Percentiles rank a stretch among this genome's conserved stretches.
Conservation (phyloP, 1,140 invertebrate species). For the Aphelinus atriplicis region DNA sequence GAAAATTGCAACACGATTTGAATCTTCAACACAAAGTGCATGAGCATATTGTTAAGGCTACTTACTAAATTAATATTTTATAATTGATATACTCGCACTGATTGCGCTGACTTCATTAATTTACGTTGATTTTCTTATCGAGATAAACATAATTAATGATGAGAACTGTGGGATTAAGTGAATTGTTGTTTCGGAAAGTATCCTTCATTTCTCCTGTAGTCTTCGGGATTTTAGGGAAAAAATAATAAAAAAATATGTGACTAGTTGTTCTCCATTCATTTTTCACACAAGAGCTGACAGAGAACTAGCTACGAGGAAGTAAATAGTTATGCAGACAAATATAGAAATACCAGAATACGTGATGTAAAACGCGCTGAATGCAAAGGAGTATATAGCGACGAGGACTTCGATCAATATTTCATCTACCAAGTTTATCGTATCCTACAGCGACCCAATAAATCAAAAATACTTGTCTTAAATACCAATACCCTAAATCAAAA, state of each 20-base stretch:
- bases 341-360: background rate
- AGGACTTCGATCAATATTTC: too few species aligned
- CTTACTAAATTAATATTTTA: too few species aligned
- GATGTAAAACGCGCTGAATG: background rate
- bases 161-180: background rate
- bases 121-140: background rate
- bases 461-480: too few species aligned
- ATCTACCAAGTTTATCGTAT: too few species aligned
- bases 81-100: too few species aligned
- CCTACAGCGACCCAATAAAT: too few species aligned
- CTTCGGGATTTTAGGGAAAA: background rate
- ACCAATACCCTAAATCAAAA: too few species aligned
- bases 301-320: conserved; percentile 23
- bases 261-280: background rate
- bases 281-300: conserved; percentile 14
- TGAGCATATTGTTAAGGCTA: too few species aligned
- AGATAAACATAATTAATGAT: conserved; percentile 10
- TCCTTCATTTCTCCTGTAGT: background rate
- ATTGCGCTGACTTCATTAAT: background rate
- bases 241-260: background rate
- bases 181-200: background rate
- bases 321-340: conserved; percentile 9
- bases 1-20: too few species aligned
- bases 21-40: too few species aligned
- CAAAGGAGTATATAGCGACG: too few species aligned